Conservation (phyloP, 1,140 invertebrate genomes). For the Eriocheir sinensis region DNA sequence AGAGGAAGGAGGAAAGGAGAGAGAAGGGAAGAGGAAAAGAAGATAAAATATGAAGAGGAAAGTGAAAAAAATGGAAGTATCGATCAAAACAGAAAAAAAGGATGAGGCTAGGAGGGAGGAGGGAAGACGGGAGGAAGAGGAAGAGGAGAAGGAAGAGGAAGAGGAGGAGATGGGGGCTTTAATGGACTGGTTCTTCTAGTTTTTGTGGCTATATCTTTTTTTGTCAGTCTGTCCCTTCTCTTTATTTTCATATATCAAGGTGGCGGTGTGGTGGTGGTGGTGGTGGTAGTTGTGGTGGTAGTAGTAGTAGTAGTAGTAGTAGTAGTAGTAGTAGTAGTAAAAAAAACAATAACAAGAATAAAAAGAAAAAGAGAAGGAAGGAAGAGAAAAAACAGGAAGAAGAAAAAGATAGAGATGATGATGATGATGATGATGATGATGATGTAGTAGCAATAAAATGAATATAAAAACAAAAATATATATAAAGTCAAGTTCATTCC, state of each 20-base stretch:
- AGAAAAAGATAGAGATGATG: no score
- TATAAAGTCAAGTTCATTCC: no score
- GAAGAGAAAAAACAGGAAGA: not conserved
- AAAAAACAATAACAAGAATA: no score
- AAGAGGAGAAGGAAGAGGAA: not conserved
- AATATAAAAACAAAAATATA: no score
- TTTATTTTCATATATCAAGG: no score
- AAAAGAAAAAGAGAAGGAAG: no score
- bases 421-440: not conserved
- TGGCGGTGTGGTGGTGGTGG: no score
- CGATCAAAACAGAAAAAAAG: not conserved
- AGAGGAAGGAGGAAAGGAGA: not conserved
- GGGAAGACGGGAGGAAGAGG: not conserved
- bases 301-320: conserved; percentile 25
- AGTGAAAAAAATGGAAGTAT: not conserved
- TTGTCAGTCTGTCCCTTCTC: no score
- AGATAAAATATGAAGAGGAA: not conserved
- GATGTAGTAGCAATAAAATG: no score
- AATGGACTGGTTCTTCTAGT: no score
- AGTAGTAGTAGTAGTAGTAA: conserved; percentile 25
- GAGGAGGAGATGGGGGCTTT: no score
- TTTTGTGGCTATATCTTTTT: no score
- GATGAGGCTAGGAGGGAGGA: not conserved
- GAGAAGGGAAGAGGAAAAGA: not conserved
- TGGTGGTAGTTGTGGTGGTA: not conserved